These are phyloP conservation scores for Diarsia brunnea DNA, from an alignment of 2,888 invertebrate genomes.

Conservation along the genomic window DNA sequence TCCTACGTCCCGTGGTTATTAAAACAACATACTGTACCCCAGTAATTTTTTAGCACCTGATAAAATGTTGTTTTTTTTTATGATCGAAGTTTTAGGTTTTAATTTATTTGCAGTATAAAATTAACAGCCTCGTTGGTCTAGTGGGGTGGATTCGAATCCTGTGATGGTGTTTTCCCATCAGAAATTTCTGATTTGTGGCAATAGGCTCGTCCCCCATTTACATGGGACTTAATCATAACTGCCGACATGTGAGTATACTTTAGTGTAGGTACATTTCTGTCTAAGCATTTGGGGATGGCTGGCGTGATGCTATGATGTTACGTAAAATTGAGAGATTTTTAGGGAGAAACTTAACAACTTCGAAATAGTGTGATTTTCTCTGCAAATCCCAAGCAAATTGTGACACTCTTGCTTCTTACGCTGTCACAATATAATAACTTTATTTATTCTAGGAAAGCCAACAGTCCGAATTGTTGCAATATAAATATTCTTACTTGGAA, in stretches of 20 bases:
- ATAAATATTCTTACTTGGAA: conserved; percentile 7
- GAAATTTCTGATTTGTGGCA: too few relatives aligned
- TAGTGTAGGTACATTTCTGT: too few relatives aligned
- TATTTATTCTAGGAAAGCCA: neutral
- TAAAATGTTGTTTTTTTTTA: neutral
- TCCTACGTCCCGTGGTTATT: neutral
- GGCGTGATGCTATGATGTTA: too few relatives aligned
- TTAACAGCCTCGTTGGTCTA: too few relatives aligned
- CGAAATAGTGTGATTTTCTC: neutral
- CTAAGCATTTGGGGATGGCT: too few relatives aligned
- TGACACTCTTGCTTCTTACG: neutral
- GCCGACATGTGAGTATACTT: too few relatives aligned
- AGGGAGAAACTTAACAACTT: neutral
- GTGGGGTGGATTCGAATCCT: too few relatives aligned
- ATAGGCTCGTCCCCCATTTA: too few relatives aligned
- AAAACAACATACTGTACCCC: conserved; percentile 8
- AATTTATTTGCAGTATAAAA: neutral
- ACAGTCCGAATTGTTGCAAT: conserved; percentile 2
- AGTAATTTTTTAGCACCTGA: conserved; percentile 17
- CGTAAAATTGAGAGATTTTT: too few relatives aligned
- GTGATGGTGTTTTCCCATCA: too few relatives aligned
- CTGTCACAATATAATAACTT: neutral
- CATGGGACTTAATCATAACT: too few relatives aligned
- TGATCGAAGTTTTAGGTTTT: too few relatives aligned
- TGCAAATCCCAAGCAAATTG: neutral